phyloP scores from a whole-genome alignment of 2,888 invertebrate species.

The Xanthostigma xanthostigma region DNA sequence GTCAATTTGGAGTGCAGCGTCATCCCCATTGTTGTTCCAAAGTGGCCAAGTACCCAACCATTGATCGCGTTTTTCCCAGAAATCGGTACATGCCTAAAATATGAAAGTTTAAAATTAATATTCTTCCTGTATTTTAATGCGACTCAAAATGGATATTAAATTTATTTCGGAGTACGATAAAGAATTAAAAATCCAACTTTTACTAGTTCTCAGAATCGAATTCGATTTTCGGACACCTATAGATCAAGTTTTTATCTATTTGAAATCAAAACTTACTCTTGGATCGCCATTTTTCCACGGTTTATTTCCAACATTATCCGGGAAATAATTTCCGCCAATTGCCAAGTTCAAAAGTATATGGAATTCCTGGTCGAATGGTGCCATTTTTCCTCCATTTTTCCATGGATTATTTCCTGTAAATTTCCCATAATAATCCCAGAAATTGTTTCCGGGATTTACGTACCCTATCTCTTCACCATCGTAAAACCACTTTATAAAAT shows the following conservation, averaged over 20 bases:
- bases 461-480: too few species aligned
- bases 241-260: too few species aligned
- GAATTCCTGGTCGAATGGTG: slow-evolving; percentile 24
- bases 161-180: too few species aligned
- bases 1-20: neutral
- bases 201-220: too few species aligned
- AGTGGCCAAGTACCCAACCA: neutral
- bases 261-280: neutral
- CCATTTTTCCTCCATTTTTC: slow-evolving; percentile 14
- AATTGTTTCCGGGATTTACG: too few species aligned
- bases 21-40: neutral
- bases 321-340: slow-evolving; percentile 23
- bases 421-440: too few species aligned
- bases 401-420: too few species aligned
- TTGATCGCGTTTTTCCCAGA: neutral
- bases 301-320: neutral
- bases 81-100: neutral
- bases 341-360: slow-evolving; percentile 28
- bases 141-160: too few species aligned
- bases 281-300: neutral
- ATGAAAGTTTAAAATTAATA: neutral
- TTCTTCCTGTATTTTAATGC: neutral
- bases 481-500: too few species aligned
- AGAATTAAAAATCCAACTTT: too few species aligned
- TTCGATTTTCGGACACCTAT: too few species aligned